These are phyloP conservation scores for Eolophus roseicapilla DNA, from an alignment of 2,113 vertebrate species.

Conservation along the genomic window DNA sequence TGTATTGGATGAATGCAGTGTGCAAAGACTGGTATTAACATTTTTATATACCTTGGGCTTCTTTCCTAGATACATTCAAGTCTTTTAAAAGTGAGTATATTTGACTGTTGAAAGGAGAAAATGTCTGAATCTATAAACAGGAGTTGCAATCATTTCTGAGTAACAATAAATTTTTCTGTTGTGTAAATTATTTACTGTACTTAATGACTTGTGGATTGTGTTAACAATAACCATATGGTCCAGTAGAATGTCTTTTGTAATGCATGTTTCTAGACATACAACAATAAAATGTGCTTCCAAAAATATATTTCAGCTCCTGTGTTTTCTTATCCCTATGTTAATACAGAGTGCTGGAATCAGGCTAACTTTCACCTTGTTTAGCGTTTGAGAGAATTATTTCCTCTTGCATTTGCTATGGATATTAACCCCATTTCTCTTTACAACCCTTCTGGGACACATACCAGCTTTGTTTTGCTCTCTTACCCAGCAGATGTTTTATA, in stretches of 20 bases:
- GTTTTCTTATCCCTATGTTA: not conserved
- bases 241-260: not conserved
- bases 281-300: not conserved
- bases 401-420: conserved; percentile 29
- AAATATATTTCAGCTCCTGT: not conserved
- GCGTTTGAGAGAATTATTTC: conserved; percentile 38
- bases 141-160: not conserved
- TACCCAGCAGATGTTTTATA: conserved; percentile 50
- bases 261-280: not conserved
- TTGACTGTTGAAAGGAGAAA: not conserved
- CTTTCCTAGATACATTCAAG: not conserved
- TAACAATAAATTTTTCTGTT: not conserved
- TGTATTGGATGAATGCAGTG: not conserved
- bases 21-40: not conserved
- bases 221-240: conserved; percentile 3
- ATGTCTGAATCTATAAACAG: not conserved
- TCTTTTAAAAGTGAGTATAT: not conserved
- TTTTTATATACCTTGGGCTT: not conserved
- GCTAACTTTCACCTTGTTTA: conserved; percentile 37
- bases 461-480: conserved; percentile 40
- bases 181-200: conserved; percentile 34
- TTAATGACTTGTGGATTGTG: conserved; percentile 17
- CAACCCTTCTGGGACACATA: conserved; percentile 27
- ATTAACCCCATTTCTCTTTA: conserved; percentile 52
- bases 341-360: not conserved